These are phyloP conservation scores for Chlorodrepanis virens DNA, from an alignment of 2,113 vertebrate genomes.

Conservation along the genomic window DNA sequence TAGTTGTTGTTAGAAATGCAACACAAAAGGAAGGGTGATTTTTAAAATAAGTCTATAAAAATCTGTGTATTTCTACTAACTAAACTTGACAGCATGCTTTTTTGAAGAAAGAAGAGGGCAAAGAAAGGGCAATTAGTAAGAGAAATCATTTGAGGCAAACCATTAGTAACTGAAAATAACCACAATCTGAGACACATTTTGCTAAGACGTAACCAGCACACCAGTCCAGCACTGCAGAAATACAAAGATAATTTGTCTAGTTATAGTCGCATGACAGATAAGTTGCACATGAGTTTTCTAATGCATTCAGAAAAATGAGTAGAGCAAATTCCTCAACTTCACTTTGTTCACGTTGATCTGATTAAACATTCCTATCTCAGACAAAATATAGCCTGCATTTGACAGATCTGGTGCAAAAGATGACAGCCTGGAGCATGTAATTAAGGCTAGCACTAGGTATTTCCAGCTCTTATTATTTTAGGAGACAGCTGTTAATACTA, in stretches of 20 bases:
- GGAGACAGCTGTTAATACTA: not conserved
- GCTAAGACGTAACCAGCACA: not conserved
- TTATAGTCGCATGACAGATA: not conserved
- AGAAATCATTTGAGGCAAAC: not conserved
- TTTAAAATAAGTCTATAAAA: not conserved
- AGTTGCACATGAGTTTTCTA: not conserved
- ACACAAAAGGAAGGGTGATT: not conserved
- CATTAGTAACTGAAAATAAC: not conserved
- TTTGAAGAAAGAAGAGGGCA: not conserved
- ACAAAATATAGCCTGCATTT: not conserved
- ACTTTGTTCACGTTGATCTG: not conserved
- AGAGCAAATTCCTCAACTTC: not conserved
- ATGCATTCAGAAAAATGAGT: not conserved
- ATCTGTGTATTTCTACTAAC: not conserved
- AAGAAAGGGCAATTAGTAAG: not conserved
- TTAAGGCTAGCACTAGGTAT: not conserved
- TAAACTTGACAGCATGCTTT: not conserved
- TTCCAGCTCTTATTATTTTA: not conserved
- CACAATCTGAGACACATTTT: not conserved
- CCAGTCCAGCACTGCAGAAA: not conserved
- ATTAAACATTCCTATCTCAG: not conserved
- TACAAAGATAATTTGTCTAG: not conserved
- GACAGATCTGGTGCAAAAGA: not conserved
- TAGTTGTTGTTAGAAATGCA: not conserved
- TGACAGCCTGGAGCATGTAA: not conserved